Base-by-base conservation (phyloP, 2,113 vertebrate genomes). In the Dermatemys mawii region DNA sequence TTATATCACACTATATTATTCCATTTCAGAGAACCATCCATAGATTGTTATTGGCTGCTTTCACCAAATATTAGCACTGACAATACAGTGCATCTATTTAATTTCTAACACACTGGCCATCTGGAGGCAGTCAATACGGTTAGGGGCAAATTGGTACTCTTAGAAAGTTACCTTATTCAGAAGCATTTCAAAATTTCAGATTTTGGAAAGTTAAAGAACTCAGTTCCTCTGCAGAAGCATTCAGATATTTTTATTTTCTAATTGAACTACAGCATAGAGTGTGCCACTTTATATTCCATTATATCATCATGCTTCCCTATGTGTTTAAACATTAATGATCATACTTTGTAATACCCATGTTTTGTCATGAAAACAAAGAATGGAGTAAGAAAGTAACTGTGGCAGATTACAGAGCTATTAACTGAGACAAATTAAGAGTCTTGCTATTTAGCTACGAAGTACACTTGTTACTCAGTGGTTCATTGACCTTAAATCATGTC, bases 331-430 rank as follows among this genome's bases (percentile, higher is more conserved):
- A 73, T n/a, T n/a, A 32, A 70, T 41, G 38, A 24, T 41, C 38
- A 73, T 17, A 38, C 3, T 53, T 57, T 22, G 24, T 80, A 70
- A 41, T 32, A 82, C 3, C 0, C 0, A 0, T 0, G 8, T 87
- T 84, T 92, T 26, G 82, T 16, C 51, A 89, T n/a, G 9, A 82
- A 89, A 93, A 82, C 11, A 53, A 88, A 90, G 50, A 26, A 1
- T 13, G 53, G 32, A 44, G 32, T 6, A 1, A 24, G 85, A 92
- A 81, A n/a, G 79, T 57, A 78, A n/a, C 12, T 11, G 12, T 50
- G 73, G 1, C 11, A 93, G 78, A 35, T 11, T 44, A 73, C 1
- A 86, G 11, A 21, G 32, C 35, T 89, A 35, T 57, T 38, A 1
- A 35, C 17, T 78, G 41, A 63, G 50, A 50, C 17, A 49, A 63